Conservation (phyloP, 2,113 vertebrate species). For the Nycticryphes semicollaris region DNA sequence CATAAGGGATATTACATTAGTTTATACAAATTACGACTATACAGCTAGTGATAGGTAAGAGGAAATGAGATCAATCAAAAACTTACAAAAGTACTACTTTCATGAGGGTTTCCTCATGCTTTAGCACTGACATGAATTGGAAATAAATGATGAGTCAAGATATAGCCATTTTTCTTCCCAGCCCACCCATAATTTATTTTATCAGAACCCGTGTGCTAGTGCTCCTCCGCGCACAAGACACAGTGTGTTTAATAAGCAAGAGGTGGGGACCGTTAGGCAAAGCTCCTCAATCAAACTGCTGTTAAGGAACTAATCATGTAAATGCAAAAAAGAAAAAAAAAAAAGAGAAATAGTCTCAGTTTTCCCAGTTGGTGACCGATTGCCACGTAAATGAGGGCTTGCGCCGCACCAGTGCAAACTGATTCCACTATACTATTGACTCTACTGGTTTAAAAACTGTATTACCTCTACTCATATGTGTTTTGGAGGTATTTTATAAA, state of each 20-base stretch:
- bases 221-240: background rate
- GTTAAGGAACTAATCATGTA: slow-evolving; percentile 60
- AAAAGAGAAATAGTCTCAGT: background rate
- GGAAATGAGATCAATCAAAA: slow-evolving; percentile 42
- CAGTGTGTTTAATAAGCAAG: slow-evolving; percentile 57
- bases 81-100: background rate
- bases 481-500: background rate
- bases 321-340: background rate
- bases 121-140: background rate
- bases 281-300: slow-evolving; percentile 63
- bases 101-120: background rate
- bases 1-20: background rate
- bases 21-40: background rate
- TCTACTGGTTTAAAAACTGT: background rate
- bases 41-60: background rate
- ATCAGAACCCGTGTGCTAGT: background rate
- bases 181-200: slow-evolving; percentile 7
- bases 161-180: slow-evolving; percentile 34
- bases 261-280: slow-evolving; percentile 46
- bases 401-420: background rate
- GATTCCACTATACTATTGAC: background rate
- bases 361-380: slow-evolving; percentile 11
- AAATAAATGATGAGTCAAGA: slow-evolving; percentile 10
- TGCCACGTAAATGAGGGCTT: background rate
- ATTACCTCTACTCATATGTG: background rate